Evolutionary conservation across 2,888 invertebrate genomes (phyloP).

Genomic region (Tribolium freemani): DNA sequence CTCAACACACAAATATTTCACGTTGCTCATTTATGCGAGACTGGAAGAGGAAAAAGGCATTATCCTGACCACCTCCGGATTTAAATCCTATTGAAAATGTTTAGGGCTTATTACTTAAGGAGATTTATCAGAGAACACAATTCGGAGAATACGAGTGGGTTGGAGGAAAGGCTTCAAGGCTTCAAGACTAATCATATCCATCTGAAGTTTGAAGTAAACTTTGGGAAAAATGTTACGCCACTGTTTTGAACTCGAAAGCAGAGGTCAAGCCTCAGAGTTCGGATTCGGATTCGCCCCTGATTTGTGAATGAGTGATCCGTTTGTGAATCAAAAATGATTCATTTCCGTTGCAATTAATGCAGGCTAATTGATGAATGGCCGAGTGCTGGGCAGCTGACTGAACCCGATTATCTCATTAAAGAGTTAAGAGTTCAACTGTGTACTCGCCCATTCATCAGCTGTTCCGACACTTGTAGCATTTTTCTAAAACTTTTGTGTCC

Average conservation of each 20-base stretch:
- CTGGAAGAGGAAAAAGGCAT: not conserved
- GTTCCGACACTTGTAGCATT: not conserved
- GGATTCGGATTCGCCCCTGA: no score
- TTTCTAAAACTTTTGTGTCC: not conserved
- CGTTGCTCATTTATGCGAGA: not conserved
- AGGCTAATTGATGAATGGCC: slow-evolving; percentile 43
- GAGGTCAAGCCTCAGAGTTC: not conserved
- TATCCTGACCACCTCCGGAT: not conserved
- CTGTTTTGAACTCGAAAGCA: not conserved
- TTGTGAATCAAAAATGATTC: slow-evolving; percentile 25
- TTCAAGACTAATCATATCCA: not conserved
- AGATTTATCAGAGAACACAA: not conserved
- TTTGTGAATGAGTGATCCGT: not conserved
- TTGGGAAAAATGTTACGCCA: no score
- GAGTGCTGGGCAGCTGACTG: slow-evolving; percentile 21
- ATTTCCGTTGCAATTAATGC: slow-evolving; percentile 37
- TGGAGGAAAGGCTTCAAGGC: not conserved
- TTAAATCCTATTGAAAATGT: not conserved
- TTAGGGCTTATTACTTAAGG: not conserved
- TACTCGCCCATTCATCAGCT: slow-evolving; percentile 47
- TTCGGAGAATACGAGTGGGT: not conserved
- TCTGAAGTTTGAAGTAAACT: no score
- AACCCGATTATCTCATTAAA: slow-evolving; percentile 48
- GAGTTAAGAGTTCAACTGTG: slow-evolving; percentile 48
- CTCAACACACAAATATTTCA: no score